A percentile compares a stretch with the other conserved stretches of the same genome.
phyloP scores from a whole-genome alignment of 1,140 invertebrate genomes.

The Brachionus plicatilis region DNA sequence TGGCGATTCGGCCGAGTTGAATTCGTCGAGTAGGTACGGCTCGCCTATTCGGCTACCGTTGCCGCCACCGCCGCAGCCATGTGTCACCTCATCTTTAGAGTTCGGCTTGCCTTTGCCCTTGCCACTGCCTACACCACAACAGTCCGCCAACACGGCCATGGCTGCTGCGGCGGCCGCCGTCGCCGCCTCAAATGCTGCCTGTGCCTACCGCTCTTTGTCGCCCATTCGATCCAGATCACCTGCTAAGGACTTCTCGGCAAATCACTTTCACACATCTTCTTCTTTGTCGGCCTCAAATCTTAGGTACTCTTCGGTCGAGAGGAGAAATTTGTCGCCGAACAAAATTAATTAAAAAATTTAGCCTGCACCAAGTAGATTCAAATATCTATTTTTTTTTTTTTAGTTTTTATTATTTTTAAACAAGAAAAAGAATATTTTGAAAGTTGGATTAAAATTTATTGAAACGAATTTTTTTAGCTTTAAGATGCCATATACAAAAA shows the following conservation, averaged over 20 bases:
- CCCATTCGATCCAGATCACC: conserved; percentile 31
- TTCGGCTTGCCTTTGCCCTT: neutral
- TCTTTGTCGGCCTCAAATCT: conserved; percentile 5
- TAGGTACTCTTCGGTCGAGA: neutral
- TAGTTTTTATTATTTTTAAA: too few relatives aligned
- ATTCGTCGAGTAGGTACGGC: neutral
- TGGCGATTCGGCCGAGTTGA: conserved; percentile 7
- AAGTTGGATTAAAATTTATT: too few relatives aligned
- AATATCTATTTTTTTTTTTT: too few relatives aligned
- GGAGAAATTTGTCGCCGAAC: neutral
- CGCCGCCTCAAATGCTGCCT: conserved; percentile 25
- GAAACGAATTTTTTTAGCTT: too few relatives aligned
- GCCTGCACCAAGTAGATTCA: too few relatives aligned
- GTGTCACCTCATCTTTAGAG: neutral
- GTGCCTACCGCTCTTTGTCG: conserved; percentile 33
- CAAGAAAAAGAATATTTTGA: too few relatives aligned
- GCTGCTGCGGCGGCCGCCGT: conserved; percentile 11
- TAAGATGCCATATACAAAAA: too few relatives aligned
- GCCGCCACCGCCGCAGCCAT: neutral
- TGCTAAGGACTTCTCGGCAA: neutral
- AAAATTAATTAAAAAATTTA: neutral
- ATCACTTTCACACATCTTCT: neutral
- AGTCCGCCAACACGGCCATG: conserved; percentile 16
- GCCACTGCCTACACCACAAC: neutral
- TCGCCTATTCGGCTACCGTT: neutral